Percentiles rank a stretch among this genome's conserved stretches.
Evolutionary conservation across 1,140 invertebrate species (phyloP).

Genomic region (Drosophila ercepeae): DNA sequence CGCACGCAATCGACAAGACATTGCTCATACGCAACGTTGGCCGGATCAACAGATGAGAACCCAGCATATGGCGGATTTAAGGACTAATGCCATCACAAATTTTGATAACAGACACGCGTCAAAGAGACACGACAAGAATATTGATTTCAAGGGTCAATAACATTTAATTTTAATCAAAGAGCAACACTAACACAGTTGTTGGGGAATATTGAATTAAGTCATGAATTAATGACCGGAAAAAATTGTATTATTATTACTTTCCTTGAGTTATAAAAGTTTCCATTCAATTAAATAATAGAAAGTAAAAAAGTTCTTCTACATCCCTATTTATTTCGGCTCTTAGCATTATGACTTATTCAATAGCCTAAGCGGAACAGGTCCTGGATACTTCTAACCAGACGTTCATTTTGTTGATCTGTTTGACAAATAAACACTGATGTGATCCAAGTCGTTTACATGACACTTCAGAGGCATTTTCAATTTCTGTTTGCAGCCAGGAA

Average conservation of each 20-base stretch:
- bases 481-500: constrained; percentile 16
- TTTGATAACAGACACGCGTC: constrained; percentile 45
- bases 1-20: constrained; percentile 33
- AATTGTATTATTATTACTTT: background rate
- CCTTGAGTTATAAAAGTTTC: background rate
- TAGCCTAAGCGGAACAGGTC: background rate
- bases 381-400: background rate
- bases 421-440: constrained; percentile 29
- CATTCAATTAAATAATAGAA: background rate
- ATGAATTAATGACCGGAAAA: background rate
- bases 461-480: constrained; percentile 40
- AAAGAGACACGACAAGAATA: constrained; percentile 6
- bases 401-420: constrained; percentile 37
- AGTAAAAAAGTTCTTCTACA: constrained; percentile 3
- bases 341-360: constrained; percentile 21
- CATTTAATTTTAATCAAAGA: constrained; percentile 9
- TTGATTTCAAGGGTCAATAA: constrained; percentile 6
- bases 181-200: background rate
- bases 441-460: constrained; percentile 32
- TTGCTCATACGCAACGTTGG: constrained; percentile 55
- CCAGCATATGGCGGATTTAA: constrained; percentile 35
- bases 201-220: background rate
- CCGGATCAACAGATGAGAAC: constrained; percentile 46
- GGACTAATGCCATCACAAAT: constrained; percentile 39
- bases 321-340: constrained; percentile 14